A percentile compares a stretch with the other conserved stretches of the same genome.
These are phyloP conservation scores for Bombus sylvicola DNA, from an alignment of 1,140 invertebrate genomes.

Conservation along the genomic window DNA sequence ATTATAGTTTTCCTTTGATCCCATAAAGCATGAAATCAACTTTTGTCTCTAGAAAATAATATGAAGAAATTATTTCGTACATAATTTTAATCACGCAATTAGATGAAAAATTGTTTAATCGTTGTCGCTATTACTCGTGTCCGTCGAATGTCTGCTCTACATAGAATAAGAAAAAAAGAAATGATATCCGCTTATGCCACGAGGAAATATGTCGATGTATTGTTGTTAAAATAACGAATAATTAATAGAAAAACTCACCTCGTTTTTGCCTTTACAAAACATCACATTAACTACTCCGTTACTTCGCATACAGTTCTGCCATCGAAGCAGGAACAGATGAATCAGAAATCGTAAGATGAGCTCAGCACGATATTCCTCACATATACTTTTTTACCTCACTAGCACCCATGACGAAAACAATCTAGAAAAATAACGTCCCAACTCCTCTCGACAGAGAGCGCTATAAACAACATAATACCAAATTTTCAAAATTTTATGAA, in stretches of 20 bases:
- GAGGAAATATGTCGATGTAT: slow-evolving; percentile 15
- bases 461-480: neutral
- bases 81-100: neutral
- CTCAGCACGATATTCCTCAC: slow-evolving; percentile 69
- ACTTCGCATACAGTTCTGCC: slow-evolving; percentile 71
- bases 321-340: slow-evolving; percentile 65
- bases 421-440: slow-evolving; percentile 67
- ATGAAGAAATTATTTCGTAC: neutral
- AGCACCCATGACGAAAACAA: slow-evolving; percentile 65
- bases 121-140: slow-evolving; percentile 13
- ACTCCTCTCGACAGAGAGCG: slow-evolving; percentile 49
- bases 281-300: slow-evolving; percentile 79
- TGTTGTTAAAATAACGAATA: slow-evolving; percentile 31
- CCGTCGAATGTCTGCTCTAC: slow-evolving; percentile 8
- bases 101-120: slow-evolving; percentile 1
- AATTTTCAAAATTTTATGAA: neutral
- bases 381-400: slow-evolving; percentile 62
- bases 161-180: slow-evolving; percentile 6
- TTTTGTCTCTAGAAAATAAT: neutral
- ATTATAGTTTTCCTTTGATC: neutral
- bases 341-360: slow-evolving; percentile 65
- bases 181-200: slow-evolving; percentile 33
- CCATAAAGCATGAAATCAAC: neutral
- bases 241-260: slow-evolving; percentile 73
- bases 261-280: slow-evolving; percentile 80